Evolutionary conservation across 2,888 invertebrate species (phyloP).

Genomic region (Torymus auratus): DNA sequence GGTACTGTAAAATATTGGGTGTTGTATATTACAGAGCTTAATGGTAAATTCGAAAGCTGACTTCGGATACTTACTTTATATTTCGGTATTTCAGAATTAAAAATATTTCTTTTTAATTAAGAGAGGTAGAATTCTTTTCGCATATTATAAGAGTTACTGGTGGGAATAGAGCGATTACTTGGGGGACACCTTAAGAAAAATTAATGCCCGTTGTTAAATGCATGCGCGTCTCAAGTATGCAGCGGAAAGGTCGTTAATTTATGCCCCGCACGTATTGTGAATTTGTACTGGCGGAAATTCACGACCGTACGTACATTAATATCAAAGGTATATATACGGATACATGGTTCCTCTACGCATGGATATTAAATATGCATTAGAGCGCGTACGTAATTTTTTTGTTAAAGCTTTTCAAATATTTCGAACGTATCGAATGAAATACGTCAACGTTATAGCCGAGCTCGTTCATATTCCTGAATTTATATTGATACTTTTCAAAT

Average conservation of each 20-base stretch:
- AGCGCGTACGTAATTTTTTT: background rate
- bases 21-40: no score
- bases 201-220: constrained; percentile 7
- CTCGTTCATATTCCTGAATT: no score
- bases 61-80: no score
- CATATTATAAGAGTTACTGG: background rate
- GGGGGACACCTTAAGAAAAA: constrained; percentile 3
- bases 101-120: no score
- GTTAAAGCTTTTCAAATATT: background rate
- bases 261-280: constrained; percentile 16
- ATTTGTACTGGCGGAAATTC: constrained; percentile 11
- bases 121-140: no score
- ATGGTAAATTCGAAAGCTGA: no score
- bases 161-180: constrained; percentile 1
- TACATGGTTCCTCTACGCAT: background rate
- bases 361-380: constrained; percentile 39
- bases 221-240: background rate
- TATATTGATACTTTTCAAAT: no score
- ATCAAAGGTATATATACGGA: background rate
- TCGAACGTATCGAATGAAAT: no score
- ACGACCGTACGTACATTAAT: background rate
- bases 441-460: no score
- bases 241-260: constrained; percentile 17
- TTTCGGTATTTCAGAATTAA: no score
- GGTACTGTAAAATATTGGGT: no score